These are phyloP conservation scores for Phortica magna DNA, from an alignment of 2,888 invertebrate genomes.

Conservation along the genomic window DNA sequence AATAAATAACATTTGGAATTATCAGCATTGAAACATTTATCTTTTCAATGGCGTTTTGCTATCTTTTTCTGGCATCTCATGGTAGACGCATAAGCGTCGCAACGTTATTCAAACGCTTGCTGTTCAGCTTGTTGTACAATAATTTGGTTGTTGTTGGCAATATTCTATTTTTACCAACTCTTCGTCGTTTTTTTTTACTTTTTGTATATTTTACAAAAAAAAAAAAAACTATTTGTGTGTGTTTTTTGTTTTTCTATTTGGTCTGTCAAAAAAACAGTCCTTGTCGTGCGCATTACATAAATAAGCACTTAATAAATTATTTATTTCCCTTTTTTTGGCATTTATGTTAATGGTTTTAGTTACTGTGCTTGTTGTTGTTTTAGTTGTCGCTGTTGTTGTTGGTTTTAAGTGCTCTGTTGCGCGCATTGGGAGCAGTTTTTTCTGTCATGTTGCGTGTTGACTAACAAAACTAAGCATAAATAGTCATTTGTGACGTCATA, in stretches of 20 bases:
- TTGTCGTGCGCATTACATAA: slow-evolving; percentile 47
- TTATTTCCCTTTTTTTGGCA: not conserved
- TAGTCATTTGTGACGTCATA: not conserved
- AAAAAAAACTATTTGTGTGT: not conserved
- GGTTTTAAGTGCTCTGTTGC: not conserved
- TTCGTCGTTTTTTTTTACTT: not conserved
- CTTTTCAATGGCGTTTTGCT: slow-evolving; percentile 8
- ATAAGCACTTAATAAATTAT: slow-evolving; percentile 63
- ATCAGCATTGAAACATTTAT: slow-evolving; percentile 20
- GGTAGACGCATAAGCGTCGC: not conserved
- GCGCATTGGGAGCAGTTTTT: too few relatives aligned
- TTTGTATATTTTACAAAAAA: not conserved
- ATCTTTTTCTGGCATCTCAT: not conserved
- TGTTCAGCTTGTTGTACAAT: not conserved
- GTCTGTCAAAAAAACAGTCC: slow-evolving; percentile 38
- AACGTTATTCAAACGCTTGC: not conserved
- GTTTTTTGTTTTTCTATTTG: not conserved
- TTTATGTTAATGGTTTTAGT: not conserved
- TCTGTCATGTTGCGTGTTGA: too few relatives aligned
- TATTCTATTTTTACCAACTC: not conserved
- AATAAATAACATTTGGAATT: slow-evolving; percentile 20
- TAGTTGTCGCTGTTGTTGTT: too few relatives aligned
- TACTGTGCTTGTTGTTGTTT: not conserved
- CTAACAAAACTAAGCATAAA: not conserved
- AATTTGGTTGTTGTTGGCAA: not conserved